These are phyloP conservation scores for Phainopepla nitens DNA, from an alignment of 2,113 vertebrate species.

Conservation along the genomic window DNA sequence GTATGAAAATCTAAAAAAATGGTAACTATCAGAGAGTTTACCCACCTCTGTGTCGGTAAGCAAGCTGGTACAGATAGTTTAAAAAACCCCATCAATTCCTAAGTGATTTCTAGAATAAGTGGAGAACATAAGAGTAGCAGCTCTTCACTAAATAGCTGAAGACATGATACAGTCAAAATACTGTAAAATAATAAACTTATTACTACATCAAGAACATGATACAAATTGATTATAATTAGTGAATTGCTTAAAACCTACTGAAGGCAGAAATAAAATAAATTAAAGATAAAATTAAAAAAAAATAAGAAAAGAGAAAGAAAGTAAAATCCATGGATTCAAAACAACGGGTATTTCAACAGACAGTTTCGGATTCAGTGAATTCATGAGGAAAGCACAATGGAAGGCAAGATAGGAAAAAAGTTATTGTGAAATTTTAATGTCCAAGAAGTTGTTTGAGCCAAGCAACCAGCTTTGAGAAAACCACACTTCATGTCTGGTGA, in stretches of 20 bases:
- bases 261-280: not conserved
- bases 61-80: not conserved
- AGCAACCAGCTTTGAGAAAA: not conserved
- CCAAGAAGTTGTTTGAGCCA: not conserved
- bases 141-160: not conserved
- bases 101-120: not conserved
- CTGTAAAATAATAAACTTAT: not conserved
- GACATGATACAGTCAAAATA: not conserved
- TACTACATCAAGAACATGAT: fast-evolving
- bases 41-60: not conserved
- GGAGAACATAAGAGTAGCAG: not conserved
- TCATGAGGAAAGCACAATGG: not conserved
- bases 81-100: not conserved
- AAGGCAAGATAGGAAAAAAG: not conserved
- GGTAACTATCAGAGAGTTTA: not conserved
- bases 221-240: not conserved
- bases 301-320: not conserved
- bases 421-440: not conserved
- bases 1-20: not conserved
- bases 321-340: not conserved
- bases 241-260: not conserved
- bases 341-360: not conserved
- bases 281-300: too few species aligned
- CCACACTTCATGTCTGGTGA: not conserved
- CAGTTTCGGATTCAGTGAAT: not conserved